Conservation (phyloP, 2,888 invertebrate genomes). For the Harpalus rufipes region DNA sequence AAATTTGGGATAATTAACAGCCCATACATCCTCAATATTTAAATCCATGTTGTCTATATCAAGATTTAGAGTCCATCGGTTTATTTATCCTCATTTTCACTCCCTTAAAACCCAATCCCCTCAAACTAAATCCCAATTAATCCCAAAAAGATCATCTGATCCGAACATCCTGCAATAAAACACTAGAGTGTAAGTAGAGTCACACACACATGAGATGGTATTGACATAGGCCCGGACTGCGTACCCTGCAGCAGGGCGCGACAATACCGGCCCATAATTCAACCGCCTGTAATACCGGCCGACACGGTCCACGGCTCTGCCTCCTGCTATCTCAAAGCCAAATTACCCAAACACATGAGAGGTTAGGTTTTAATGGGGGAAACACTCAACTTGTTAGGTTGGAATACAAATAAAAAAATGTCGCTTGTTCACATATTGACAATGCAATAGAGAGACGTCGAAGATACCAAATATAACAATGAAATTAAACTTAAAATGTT, state of each 20-base stretch:
- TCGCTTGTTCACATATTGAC: too few relatives aligned
- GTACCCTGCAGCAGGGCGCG: not conserved
- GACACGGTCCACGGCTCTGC: conserved; percentile 9
- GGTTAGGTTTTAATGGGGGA: too few relatives aligned
- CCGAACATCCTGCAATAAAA: conserved; percentile 35
- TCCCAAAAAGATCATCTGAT: conserved; percentile 19
- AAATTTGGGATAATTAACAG: not conserved
- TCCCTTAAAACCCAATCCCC: not conserved
- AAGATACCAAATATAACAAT: too few relatives aligned
- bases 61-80: not conserved
- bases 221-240: conserved; percentile 36
- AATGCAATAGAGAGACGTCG: too few relatives aligned
- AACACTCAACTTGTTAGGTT: too few relatives aligned
- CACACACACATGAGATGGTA: conserved; percentile 1
- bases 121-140: not conserved
- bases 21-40: not conserved
- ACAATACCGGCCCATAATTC: conserved; percentile 42
- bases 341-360: not conserved
- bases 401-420: too few relatives aligned
- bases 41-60: not conserved
- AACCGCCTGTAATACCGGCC: conserved; percentile 37
- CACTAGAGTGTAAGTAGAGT: not conserved
- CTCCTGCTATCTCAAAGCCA: conserved; percentile 23
- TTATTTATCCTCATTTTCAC: conserved; percentile 6
- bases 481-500: too few relatives aligned